Conservation (phyloP, 1,140 invertebrate species). For the Platyscapa corneri region DNA sequence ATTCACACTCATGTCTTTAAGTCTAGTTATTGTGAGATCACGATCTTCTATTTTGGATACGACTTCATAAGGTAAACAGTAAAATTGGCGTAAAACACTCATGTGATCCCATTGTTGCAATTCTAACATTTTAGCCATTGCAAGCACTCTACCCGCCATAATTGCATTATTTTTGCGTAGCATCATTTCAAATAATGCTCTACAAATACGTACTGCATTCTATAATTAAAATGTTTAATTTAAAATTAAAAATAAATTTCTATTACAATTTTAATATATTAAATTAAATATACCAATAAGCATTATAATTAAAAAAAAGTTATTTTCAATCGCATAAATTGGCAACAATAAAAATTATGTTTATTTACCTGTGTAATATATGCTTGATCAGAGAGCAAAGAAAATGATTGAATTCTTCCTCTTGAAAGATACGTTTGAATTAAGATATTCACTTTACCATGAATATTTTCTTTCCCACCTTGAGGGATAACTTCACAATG, state of each 20-base stretch:
- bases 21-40: conserved; percentile 82
- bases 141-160: conserved; percentile 87
- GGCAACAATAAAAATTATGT: not conserved
- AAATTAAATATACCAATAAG: conserved; percentile 7
- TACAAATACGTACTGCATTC: conserved; percentile 92
- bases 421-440: conserved; percentile 93
- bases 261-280: conserved; percentile 32
- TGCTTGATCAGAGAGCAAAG: conserved; percentile 92
- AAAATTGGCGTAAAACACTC: conserved; percentile 91
- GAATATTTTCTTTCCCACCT: conserved; percentile 90
- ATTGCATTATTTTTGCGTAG: conserved; percentile 91
- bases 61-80: conserved; percentile 84
- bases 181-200: conserved; percentile 96
- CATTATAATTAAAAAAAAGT: too few relatives aligned
- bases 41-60: conserved; percentile 88
- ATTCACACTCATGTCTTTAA: conserved; percentile 89
- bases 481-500: conserved; percentile 85
- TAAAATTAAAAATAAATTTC: not conserved
- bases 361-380: conserved; percentile 90
- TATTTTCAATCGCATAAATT: too few relatives aligned
- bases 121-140: conserved; percentile 93
- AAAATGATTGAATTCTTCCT: conserved; percentile 87
- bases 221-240: conserved; percentile 69
- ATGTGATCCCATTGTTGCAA: conserved; percentile 91
- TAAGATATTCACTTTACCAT: conserved; percentile 98